phyloP scores from a whole-genome alignment of 1,140 invertebrate species.

The Phortica variegata region DNA sequence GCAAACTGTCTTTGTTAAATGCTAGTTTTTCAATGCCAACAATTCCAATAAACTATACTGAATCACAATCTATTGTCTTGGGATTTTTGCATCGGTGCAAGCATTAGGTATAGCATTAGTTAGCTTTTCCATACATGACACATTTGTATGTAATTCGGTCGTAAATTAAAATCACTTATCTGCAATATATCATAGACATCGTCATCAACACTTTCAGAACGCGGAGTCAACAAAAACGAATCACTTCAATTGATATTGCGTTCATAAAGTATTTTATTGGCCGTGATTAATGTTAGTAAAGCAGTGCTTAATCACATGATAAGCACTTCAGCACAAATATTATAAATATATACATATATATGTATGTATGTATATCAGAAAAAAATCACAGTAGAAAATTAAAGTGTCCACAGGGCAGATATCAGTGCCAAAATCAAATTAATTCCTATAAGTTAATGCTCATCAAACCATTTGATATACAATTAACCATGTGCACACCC shows the following conservation, averaged over 20 bases:
- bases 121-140: too few species aligned
- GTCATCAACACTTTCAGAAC: too few species aligned
- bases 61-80: too few species aligned
- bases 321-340: conserved; percentile 46
- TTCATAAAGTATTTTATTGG: conserved; percentile 34
- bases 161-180: conserved; percentile 14
- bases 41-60: too few species aligned
- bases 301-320: conserved; percentile 45
- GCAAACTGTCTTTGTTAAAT: too few species aligned
- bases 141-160: background rate
- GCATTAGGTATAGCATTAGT: too few species aligned
- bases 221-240: too few species aligned
- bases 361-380: conserved; percentile 11
- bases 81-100: too few species aligned
- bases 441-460: conserved; percentile 30
- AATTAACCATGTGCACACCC: conserved; percentile 36
- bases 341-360: conserved; percentile 17
- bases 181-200: conserved; percentile 33
- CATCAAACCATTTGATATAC: conserved; percentile 46
- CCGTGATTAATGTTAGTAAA: conserved; percentile 48
- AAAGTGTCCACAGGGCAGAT: background rate
- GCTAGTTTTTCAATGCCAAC: too few species aligned
- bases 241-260: conserved; percentile 52
- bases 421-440: conserved; percentile 33
- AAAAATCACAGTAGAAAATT: conserved; percentile 18